phyloP scores from a whole-genome alignment of 2,888 invertebrate species.

The Norana najaformis region DNA sequence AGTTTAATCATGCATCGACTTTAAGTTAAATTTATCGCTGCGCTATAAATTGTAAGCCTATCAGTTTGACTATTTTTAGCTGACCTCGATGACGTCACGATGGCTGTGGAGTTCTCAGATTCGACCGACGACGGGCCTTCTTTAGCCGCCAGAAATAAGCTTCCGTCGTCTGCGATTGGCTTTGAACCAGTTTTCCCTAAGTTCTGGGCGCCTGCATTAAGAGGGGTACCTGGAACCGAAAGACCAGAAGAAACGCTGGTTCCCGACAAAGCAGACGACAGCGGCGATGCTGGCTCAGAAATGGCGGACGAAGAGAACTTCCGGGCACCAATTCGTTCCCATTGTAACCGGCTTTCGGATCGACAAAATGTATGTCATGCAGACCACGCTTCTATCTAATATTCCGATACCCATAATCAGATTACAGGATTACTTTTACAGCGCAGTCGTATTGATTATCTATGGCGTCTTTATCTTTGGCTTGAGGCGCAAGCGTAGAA shows the following conservation, averaged over 20 bases:
- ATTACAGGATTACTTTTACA: too few species aligned
- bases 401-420: too few species aligned
- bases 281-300: slow-evolving; percentile 38
- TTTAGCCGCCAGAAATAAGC: not conserved
- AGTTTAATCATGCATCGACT: too few species aligned
- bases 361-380: not conserved
- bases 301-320: slow-evolving; percentile 32
- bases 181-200: not conserved
- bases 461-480: too few species aligned
- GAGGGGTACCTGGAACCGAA: not conserved
- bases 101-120: slow-evolving; percentile 16
- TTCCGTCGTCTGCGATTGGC: not conserved
- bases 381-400: not conserved
- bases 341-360: not conserved
- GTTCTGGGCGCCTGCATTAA: not conserved
- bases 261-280: slow-evolving; percentile 31
- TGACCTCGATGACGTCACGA: slow-evolving; percentile 21
- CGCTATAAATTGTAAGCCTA: not conserved
- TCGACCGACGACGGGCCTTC: not conserved
- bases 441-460: too few species aligned
- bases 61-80: not conserved
- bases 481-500: too few species aligned
- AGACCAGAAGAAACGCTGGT: not conserved
- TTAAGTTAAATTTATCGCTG: too few species aligned
- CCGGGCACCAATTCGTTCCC: not conserved